These are phyloP conservation scores for Dasypus novemcinctus DNA, from an alignment of 2,113 vertebrate genomes.

Conservation along the genomic window DNA sequence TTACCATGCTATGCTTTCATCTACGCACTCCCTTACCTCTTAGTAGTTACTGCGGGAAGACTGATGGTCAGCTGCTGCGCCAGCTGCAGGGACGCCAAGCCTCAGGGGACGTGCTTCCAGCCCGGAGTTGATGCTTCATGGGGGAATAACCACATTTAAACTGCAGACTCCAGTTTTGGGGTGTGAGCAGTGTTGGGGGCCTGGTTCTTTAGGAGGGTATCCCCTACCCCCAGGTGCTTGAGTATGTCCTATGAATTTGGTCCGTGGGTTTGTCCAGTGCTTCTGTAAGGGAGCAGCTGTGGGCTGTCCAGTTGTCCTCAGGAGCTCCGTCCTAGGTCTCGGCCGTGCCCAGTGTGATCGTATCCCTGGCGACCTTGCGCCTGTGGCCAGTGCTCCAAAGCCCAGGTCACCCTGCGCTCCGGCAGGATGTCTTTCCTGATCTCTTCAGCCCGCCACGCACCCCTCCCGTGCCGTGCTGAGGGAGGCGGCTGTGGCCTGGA, in stretches of 20 bases:
- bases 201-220: neutral
- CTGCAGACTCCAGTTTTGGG: neutral
- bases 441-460: neutral
- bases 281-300: neutral
- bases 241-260: neutral
- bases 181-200: neutral
- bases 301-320: neutral
- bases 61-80: neutral
- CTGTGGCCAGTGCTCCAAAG: neutral
- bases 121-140: neutral
- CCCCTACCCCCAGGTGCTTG: neutral
- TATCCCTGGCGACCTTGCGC: neutral
- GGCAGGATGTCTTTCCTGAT: neutral
- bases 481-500: neutral
- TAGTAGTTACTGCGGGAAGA: neutral
- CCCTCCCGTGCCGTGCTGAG: neutral
- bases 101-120: neutral
- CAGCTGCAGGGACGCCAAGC: neutral
- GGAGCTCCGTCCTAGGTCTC: neutral
- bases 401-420: neutral
- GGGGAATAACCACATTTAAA: neutral
- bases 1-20: neutral
- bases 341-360: neutral
- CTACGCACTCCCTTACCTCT: neutral
- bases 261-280: neutral